Percentiles rank a stretch among this genome's conserved stretches.
Conservation (phyloP, 1,140 invertebrate genomes). For the Oppia nitens region DNA sequence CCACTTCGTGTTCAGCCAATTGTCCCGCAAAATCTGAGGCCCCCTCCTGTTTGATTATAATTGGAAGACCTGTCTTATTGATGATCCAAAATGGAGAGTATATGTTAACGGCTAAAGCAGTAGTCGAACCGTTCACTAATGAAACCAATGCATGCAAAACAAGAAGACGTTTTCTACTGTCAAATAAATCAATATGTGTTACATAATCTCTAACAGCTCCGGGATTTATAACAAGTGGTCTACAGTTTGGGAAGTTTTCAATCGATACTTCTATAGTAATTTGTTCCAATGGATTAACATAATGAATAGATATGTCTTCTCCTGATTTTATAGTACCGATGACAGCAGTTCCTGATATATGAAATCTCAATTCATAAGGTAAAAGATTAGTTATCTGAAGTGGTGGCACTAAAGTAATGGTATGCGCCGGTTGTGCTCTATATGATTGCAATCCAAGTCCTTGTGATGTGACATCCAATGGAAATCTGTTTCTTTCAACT, state of each 20-base stretch:
- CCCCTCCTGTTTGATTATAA: constrained; percentile 86
- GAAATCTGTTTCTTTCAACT: constrained; percentile 59
- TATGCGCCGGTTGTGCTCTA: constrained; percentile 37
- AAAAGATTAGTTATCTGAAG: constrained; percentile 50
- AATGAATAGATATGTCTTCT: constrained; percentile 8
- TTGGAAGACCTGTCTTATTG: constrained; percentile 79
- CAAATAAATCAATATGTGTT: constrained; percentile 42
- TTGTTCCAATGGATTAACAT: constrained; percentile 45
- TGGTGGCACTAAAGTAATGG: constrained; percentile 61
- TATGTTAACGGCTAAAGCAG: constrained; percentile 24
- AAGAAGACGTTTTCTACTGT: constrained; percentile 49
- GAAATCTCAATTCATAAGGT: constrained; percentile 36
- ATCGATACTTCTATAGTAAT: constrained; percentile 53
- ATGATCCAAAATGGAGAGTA: constrained; percentile 85
- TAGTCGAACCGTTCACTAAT: constrained; percentile 34
- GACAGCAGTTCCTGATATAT: not conserved
- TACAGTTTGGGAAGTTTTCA: constrained; percentile 60
- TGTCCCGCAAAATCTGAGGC: constrained; percentile 68
- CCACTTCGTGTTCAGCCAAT: constrained; percentile 80
- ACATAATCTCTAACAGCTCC: constrained; percentile 32
- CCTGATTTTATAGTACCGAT: constrained; percentile 9
- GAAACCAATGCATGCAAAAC: constrained; percentile 37
- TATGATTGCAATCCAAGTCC: not conserved
- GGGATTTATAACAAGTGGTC: constrained; percentile 36
- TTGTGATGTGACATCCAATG: constrained; percentile 35